Evolutionary conservation across 1,140 invertebrate genomes (phyloP).

Genomic region (Neuroterus valhalla): DNA sequence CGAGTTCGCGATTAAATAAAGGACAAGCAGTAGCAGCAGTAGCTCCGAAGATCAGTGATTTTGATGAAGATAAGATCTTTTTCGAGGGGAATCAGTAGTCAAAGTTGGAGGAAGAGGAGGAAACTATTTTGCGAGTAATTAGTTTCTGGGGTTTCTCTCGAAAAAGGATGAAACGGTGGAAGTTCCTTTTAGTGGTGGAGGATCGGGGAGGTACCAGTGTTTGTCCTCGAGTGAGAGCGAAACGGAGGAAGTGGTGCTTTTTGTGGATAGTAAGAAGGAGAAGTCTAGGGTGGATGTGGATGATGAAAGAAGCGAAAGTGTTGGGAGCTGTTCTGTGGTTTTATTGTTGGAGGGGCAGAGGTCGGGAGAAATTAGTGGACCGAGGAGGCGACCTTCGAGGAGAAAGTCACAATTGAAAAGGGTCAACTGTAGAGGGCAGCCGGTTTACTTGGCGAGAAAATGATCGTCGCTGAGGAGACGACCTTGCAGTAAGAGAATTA

Average conservation of each 20-base stretch:
- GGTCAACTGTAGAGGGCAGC: constrained; percentile 61
- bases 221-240: constrained; percentile 66
- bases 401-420: constrained; percentile 67
- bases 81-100: constrained; percentile 40
- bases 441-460: constrained; percentile 70
- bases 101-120: constrained; percentile 33
- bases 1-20: constrained; percentile 48
- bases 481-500: constrained; percentile 65
- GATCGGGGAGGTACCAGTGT: constrained; percentile 51
- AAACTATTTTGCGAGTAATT: constrained; percentile 70
- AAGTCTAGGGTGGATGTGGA: constrained; percentile 4
- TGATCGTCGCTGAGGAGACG: constrained; percentile 69
- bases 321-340: constrained; percentile 44
- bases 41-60: constrained; percentile 70
- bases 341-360: constrained; percentile 51
- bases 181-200: constrained; percentile 37
- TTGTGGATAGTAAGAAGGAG: constrained; percentile 30
- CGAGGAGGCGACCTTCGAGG: constrained; percentile 65
- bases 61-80: constrained; percentile 72
- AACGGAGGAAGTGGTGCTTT: constrained; percentile 47
- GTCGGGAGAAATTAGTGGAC: constrained; percentile 34
- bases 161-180: constrained; percentile 41
- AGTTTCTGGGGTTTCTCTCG: constrained; percentile 66
- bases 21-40: not conserved
- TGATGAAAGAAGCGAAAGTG: constrained; percentile 18